Evolutionary conservation across 2,888 invertebrate species (phyloP).

Genomic region (Teleiodes luculella): DNA sequence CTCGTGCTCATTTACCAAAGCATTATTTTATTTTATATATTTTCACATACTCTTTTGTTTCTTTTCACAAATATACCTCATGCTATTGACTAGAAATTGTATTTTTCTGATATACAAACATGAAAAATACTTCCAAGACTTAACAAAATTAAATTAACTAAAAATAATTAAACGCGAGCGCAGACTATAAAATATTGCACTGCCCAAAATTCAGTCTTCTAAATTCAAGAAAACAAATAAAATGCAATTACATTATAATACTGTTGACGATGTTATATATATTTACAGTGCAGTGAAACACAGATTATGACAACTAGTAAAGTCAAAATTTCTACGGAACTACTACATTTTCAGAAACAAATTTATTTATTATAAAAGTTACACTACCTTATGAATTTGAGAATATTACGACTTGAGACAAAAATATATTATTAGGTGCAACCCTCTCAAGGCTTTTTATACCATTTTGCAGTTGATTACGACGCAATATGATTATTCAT

Average conservation of each 20-base stretch:
- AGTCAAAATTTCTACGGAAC: conserved; percentile 14
- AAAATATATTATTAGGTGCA: conserved; percentile 20
- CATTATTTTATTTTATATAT: too few relatives aligned
- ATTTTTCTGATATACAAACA: too few relatives aligned
- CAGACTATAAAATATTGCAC: conserved; percentile 55
- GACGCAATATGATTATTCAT: too few relatives aligned
- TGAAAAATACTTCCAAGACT: too few relatives aligned
- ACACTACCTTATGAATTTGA: conserved; percentile 14
- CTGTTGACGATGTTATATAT: conserved; percentile 17
- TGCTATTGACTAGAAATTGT: too few relatives aligned
- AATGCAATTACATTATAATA: not conserved
- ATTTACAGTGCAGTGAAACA: conserved; percentile 29
- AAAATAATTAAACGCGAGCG: not conserved
- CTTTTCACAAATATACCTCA: too few relatives aligned
- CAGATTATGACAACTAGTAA: conserved; percentile 13
- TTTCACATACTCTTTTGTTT: too few relatives aligned
- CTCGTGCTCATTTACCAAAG: too few relatives aligned
- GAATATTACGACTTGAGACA: conserved; percentile 14
- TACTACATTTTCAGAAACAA: conserved; percentile 13
- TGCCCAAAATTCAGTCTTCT: conserved; percentile 69
- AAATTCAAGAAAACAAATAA: conserved; percentile 24
- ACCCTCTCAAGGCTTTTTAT: too few relatives aligned
- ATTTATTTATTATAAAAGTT: conserved; percentile 13
- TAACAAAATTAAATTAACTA: too few relatives aligned
- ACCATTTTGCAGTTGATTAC: too few relatives aligned